Conservation (phyloP, 35 echinoderm and acorn worm genomes). For the Anneissia japonica region DNA sequence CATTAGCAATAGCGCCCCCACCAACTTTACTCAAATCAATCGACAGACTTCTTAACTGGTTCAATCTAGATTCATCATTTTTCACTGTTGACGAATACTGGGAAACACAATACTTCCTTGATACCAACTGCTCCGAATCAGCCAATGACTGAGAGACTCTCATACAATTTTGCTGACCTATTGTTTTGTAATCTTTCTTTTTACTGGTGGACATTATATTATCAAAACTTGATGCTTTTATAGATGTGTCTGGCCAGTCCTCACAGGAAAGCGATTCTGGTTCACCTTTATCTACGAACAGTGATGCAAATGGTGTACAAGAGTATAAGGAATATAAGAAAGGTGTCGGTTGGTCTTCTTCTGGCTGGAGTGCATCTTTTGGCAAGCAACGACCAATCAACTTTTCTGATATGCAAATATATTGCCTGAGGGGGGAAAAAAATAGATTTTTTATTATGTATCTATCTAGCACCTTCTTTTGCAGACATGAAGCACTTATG, state of each 20-base stretch:
- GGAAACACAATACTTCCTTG: neutral
- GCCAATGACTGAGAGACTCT: neutral
- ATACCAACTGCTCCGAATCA: neutral
- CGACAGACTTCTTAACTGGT: neutral
- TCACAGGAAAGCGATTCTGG: neutral
- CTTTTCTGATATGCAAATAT: constrained; percentile 54
- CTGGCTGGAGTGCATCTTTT: constrained; percentile 59
- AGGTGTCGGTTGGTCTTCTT: constrained; percentile 36
- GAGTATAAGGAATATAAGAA: constrained; percentile 84
- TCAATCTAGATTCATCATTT: neutral
- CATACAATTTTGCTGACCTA: neutral
- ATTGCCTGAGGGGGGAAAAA: constrained; percentile 34
- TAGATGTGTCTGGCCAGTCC: neutral
- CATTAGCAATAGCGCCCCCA: neutral
- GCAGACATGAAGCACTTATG: no score
- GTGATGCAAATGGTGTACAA: constrained; percentile 78
- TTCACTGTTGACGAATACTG: neutral
- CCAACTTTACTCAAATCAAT: neutral
- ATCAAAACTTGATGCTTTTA: constrained; percentile 7
- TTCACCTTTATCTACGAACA: constrained; percentile 47
- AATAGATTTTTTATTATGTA: no score
- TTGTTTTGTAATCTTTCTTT: neutral
- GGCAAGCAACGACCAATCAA: constrained; percentile 71
- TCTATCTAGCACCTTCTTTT: no score
- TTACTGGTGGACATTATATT: neutral